Conservation (phyloP, 2,797 vertebrate species). For the Fundulus diaphanus region DNA sequence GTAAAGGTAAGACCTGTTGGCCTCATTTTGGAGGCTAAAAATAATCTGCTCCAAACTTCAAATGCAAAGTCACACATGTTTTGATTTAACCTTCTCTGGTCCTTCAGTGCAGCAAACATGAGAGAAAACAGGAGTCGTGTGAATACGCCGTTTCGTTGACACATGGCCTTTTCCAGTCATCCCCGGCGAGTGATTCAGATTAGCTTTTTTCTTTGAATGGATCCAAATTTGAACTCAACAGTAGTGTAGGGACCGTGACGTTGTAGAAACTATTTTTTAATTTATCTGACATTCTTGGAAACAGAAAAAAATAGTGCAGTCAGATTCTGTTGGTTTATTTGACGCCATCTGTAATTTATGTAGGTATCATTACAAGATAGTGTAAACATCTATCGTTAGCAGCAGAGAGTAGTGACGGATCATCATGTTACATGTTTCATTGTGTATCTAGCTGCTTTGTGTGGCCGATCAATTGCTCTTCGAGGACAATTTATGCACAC, state of each 20-base stretch:
- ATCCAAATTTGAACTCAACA: neutral
- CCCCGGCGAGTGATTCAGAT: neutral
- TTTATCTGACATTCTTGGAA: neutral
- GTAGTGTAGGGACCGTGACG: neutral
- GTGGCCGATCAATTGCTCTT: neutral
- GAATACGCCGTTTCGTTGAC: neutral
- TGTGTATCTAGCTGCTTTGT: neutral
- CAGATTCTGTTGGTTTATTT: neutral
- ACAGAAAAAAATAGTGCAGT: neutral
- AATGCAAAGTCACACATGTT: neutral
- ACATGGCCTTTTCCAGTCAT: neutral
- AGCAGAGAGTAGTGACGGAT: neutral
- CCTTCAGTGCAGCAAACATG: neutral
- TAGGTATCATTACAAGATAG: neutral
- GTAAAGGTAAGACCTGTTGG: neutral
- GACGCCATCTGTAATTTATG: neutral
- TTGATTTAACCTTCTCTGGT: neutral
- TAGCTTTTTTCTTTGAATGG: neutral
- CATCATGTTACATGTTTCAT: neutral
- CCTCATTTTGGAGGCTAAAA: neutral
- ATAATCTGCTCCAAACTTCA: neutral
- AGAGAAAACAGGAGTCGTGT: neutral
- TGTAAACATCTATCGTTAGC: neutral
- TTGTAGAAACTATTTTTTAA: neutral
- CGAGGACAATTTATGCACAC: neutral